These are phyloP conservation scores for Ficedula albicollis DNA, from an alignment of 2,797 vertebrate species.

Conservation along the genomic window DNA sequence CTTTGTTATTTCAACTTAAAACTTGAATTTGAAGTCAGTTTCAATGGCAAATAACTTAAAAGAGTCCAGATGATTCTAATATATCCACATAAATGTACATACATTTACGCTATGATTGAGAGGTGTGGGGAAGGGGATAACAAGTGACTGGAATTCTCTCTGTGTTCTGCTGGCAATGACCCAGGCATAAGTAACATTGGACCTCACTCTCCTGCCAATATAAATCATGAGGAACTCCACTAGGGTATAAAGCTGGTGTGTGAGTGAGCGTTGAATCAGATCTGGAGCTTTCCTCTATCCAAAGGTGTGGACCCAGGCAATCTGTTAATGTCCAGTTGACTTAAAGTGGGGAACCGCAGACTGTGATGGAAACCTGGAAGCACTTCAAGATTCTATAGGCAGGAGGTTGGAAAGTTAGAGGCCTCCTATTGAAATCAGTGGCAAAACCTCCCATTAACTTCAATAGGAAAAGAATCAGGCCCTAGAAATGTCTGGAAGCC, in stretches of 20 bases:
- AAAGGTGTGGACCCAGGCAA: constrained; percentile 53
- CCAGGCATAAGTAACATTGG: constrained; percentile 38
- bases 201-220: constrained; percentile 5
- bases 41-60: constrained; percentile 31
- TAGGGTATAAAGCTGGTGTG: constrained; percentile 5
- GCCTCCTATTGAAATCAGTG: constrained; percentile 30
- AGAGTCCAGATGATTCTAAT: constrained; percentile 50
- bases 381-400: constrained; percentile 34
- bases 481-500: constrained; percentile 7
- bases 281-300: constrained; percentile 23
- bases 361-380: constrained; percentile 60
- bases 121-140: constrained; percentile 47
- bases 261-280: constrained; percentile 37
- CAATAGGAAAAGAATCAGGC: constrained; percentile 10
- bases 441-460: constrained; percentile 34
- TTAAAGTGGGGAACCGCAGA: constrained; percentile 39
- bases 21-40: constrained; percentile 36
- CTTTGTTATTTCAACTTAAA: constrained; percentile 68
- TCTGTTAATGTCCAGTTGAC: constrained; percentile 33
- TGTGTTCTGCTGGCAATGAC: not conserved
- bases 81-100: not conserved
- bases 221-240: constrained; percentile 41
- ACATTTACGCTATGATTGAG: not conserved
- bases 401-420: constrained; percentile 40
- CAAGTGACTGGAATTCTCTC: constrained; percentile 56